A percentile compares a stretch with the other conserved stretches of the same genome.
Conservation (phyloP, 2,888 invertebrate genomes). For the Torymus texanus region DNA sequence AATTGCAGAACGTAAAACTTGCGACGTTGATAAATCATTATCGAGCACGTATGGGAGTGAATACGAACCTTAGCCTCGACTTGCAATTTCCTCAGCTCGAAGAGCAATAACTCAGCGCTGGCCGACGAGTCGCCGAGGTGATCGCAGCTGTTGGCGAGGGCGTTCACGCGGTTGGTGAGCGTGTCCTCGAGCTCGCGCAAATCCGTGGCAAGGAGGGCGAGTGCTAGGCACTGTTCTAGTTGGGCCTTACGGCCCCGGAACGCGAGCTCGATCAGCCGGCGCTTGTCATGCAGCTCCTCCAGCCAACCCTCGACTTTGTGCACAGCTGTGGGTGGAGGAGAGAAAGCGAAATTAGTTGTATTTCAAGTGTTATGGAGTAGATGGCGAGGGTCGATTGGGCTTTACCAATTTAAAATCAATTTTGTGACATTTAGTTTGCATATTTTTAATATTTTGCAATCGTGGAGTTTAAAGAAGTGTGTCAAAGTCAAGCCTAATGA, state of each 20-base stretch:
- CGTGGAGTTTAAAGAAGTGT: too few species aligned
- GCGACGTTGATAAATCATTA: too few species aligned
- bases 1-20: too few species aligned
- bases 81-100: slow-evolving; percentile 82
- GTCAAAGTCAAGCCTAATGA: too few species aligned
- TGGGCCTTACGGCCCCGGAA: slow-evolving; percentile 84
- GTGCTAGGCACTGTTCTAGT: slow-evolving; percentile 86
- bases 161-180: slow-evolving; percentile 77
- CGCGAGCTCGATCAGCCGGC: slow-evolving; percentile 82
- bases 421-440: too few species aligned
- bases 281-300: slow-evolving; percentile 85
- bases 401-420: too few species aligned
- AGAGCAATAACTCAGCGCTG: slow-evolving; percentile 81
- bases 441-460: too few species aligned
- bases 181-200: slow-evolving; percentile 81
- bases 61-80: slow-evolving; percentile 80
- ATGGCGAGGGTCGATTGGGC: too few species aligned
- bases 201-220: slow-evolving; percentile 85
- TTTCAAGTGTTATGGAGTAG: too few species aligned
- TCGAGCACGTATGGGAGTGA: background rate
- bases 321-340: slow-evolving; percentile 75
- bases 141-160: slow-evolving; percentile 78
- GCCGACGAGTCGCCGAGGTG: slow-evolving; percentile 84
- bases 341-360: too few species aligned
- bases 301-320: slow-evolving; percentile 85